These are phyloP conservation scores for Lateolabrax maculatus DNA, from an alignment of 2,797 vertebrate genomes.

Conservation along the genomic window DNA sequence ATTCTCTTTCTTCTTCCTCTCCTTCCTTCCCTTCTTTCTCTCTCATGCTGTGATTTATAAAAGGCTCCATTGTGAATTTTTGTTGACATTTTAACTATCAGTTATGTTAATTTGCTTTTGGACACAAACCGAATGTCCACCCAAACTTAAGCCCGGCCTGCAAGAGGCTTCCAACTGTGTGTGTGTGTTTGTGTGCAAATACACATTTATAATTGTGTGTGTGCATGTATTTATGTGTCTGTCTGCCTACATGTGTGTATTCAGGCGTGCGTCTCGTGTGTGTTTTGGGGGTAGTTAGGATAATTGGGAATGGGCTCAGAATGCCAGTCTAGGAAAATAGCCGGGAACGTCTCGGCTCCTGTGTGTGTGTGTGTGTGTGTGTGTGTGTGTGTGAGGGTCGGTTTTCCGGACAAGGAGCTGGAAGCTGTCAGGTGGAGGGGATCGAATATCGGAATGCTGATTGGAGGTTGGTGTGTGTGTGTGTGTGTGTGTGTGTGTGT, in stretches of 20 bases:
- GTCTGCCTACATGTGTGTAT: conserved; percentile 1
- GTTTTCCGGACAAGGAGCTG: conserved; percentile 61
- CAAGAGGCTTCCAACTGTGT: conserved; percentile 8
- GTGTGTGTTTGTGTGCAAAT: neutral
- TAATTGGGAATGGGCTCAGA: conserved; percentile 59
- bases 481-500: conserved; percentile 13
- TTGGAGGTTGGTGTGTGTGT: conserved; percentile 47
- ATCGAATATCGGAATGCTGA: conserved; percentile 62
- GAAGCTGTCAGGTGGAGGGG: conserved; percentile 65
- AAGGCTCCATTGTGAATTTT: conserved; percentile 55
- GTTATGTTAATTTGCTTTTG: conserved; percentile 56
- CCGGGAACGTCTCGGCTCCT: conserved; percentile 41
- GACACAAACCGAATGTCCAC: conserved; percentile 47
- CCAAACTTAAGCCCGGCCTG: conserved; percentile 11
- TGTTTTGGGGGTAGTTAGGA: conserved; percentile 48
- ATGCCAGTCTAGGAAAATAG: conserved; percentile 56
- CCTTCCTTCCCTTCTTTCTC: neutral
- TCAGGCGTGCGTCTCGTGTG: neutral
- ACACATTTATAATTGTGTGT: neutral
- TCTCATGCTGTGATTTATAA: conserved; percentile 37
- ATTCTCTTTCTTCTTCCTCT: conserved; percentile 4
- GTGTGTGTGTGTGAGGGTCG: conserved; percentile 15
- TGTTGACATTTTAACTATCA: conserved; percentile 63
- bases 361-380: conserved; percentile 20
- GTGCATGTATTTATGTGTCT: neutral